phyloP scores from a whole-genome alignment of 2,113 vertebrate species.

The Collichthys lucidus region DNA sequence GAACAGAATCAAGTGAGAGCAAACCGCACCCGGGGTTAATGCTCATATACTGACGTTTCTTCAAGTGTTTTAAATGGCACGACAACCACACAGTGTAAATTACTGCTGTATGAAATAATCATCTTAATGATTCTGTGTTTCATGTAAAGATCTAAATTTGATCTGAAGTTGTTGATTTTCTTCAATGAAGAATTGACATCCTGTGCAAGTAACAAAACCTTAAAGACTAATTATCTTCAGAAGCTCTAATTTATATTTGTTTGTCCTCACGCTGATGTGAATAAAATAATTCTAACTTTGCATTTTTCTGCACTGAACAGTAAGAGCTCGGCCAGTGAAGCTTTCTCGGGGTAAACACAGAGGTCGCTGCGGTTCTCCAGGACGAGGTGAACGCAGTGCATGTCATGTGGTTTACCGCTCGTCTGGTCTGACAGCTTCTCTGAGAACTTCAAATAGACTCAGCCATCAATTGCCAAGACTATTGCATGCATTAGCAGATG shows the following conservation, averaged over 20 bases:
- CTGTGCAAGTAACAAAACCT: neutral
- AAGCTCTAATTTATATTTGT: neutral
- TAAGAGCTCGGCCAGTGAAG: neutral
- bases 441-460: constrained; percentile 48
- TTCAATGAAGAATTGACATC: too few species aligned
- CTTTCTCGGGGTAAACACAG: neutral
- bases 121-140: too few species aligned
- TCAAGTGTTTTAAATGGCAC: neutral
- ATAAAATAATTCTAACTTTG: neutral
- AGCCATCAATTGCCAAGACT: constrained; percentile 27
- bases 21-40: neutral
- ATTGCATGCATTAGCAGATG: constrained; percentile 43
- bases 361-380: neutral
- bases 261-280: neutral
- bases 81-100: neutral
- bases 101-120: neutral
- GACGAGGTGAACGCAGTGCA: neutral
- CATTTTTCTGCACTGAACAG: neutral
- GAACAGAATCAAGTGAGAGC: neutral
- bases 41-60: neutral
- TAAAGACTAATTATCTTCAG: neutral
- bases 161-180: too few species aligned
- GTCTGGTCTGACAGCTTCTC: constrained; percentile 4
- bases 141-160: too few species aligned
- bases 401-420: neutral